Percentiles rank a stretch among this genome's conserved stretches.
These are phyloP conservation scores for Drosophila ustulata DNA, from an alignment of 2,888 invertebrate genomes.

Conservation along the genomic window DNA sequence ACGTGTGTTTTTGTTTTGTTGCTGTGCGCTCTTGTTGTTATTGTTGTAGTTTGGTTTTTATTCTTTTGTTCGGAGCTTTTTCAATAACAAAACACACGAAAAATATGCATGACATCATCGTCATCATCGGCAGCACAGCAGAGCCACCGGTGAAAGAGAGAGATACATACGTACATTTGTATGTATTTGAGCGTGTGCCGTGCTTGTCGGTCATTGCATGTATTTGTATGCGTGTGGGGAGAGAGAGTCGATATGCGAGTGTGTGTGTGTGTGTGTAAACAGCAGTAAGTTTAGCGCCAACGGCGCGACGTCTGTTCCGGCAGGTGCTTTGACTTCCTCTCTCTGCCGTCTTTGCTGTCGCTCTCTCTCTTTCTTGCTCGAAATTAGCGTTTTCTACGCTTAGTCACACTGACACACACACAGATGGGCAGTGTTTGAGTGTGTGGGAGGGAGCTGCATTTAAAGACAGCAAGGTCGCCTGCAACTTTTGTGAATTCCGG, in stretches of 20 bases:
- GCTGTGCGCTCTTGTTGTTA: constrained; percentile 11
- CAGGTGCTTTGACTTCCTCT: constrained; percentile 52
- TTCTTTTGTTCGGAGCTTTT: constrained; percentile 59
- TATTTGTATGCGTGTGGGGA: constrained; percentile 13
- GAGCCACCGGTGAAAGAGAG: constrained; percentile 29
- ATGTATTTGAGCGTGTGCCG: constrained; percentile 31
- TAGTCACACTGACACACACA: constrained; percentile 48
- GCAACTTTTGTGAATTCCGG: constrained; percentile 2
- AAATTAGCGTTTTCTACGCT: constrained; percentile 49
- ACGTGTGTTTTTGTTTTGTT: constrained; percentile 35
- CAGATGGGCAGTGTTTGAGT: constrained; percentile 4
- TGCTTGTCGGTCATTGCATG: constrained; percentile 9
- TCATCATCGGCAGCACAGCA: constrained; percentile 30
- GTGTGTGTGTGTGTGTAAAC: constrained; percentile 17
- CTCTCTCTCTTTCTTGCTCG: neutral
- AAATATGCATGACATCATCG: constrained; percentile 78
- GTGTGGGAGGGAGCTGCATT: constrained; percentile 34
- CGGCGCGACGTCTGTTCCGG: constrained; percentile 49
- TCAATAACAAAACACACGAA: constrained; percentile 68
- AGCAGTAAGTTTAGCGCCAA: constrained; percentile 50
- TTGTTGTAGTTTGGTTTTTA: constrained; percentile 23
- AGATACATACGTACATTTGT: too few species aligned
- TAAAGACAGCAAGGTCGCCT: constrained; percentile 50
- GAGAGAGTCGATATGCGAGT: constrained; percentile 2
- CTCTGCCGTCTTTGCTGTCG: neutral